phyloP scores from a whole-genome alignment of 2,797 vertebrate genomes.

The Lutjanus argentimaculatus region DNA sequence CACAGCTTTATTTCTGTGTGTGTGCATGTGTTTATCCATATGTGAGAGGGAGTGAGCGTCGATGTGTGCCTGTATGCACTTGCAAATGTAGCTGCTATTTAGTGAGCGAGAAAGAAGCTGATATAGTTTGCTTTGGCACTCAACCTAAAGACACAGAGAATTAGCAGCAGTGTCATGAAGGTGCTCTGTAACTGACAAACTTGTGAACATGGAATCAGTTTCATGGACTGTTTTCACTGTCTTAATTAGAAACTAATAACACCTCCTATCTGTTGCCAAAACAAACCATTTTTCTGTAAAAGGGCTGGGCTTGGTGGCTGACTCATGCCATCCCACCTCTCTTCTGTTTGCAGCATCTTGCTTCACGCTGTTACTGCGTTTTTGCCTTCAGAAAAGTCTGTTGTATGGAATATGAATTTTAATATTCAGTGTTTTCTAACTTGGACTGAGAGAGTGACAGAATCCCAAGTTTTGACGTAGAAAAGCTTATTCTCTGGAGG shows the following conservation, averaged over 20 bases:
- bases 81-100: constrained; percentile 20
- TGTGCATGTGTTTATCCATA: not conserved
- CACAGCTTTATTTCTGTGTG: constrained; percentile 5
- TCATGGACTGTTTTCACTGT: constrained; percentile 29
- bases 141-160: constrained; percentile 31
- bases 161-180: constrained; percentile 30
- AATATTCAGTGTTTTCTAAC: constrained; percentile 9
- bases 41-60: not conserved
- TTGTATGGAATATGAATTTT: constrained; percentile 21
- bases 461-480: not conserved
- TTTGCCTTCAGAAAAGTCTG: not conserved
- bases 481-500: constrained; percentile 17
- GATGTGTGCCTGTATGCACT: not conserved
- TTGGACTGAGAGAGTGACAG: constrained; percentile 16
- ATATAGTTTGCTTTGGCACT: constrained; percentile 42
- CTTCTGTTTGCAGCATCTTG: constrained; percentile 34
- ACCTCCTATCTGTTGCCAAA: constrained; percentile 55
- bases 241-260: constrained; percentile 58
- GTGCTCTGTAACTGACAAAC: constrained; percentile 32
- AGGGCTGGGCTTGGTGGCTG: constrained; percentile 41
- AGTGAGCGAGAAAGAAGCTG: not conserved
- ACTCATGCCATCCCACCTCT: constrained; percentile 46
- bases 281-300: constrained; percentile 43
- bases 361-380: constrained; percentile 5
- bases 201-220: constrained; percentile 15